These are phyloP conservation scores for Podilymbus podiceps DNA, from an alignment of 2,113 vertebrate genomes.

Conservation along the genomic window DNA sequence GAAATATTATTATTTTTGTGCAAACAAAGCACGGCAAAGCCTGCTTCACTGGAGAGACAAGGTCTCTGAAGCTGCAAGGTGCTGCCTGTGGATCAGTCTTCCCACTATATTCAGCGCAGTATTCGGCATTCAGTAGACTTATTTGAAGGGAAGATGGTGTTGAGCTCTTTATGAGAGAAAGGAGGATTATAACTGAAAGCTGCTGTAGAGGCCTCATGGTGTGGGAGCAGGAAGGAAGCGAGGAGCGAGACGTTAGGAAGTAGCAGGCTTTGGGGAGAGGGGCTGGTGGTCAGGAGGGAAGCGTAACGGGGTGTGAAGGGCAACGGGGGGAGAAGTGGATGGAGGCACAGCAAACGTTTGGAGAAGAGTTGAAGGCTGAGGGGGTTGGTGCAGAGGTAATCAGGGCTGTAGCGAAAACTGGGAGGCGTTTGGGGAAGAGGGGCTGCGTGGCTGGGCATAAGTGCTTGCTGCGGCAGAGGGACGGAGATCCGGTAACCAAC, in stretches of 20 bases:
- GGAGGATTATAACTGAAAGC: background rate
- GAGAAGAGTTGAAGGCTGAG: background rate
- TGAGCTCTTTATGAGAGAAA: background rate
- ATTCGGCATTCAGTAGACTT: fast-evolving
- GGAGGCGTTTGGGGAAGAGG: background rate
- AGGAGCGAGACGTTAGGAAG: background rate
- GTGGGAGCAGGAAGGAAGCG: background rate
- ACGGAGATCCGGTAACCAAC: fast-evolving
- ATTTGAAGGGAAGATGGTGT: background rate
- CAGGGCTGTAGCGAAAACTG: fast-evolving
- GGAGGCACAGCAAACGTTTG: fast-evolving
- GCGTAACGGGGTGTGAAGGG: fast-evolving
- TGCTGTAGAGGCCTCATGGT: background rate
- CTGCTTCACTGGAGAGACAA: background rate
- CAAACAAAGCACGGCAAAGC: background rate
- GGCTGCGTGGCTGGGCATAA: fast-evolving
- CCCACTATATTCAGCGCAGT: background rate
- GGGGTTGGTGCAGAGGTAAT: fast-evolving
- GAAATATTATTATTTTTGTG: background rate
- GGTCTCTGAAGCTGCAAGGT: background rate
- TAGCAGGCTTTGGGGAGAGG: background rate
- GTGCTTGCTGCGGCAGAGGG: fast-evolving
- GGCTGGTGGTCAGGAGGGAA: background rate
- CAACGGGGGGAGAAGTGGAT: background rate
- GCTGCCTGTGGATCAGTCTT: background rate